Evolutionary conservation across 2,797 vertebrate species (phyloP), one percentile per base, ranked within the genome.

Genomic region (Sebastes vulpes): DNA sequence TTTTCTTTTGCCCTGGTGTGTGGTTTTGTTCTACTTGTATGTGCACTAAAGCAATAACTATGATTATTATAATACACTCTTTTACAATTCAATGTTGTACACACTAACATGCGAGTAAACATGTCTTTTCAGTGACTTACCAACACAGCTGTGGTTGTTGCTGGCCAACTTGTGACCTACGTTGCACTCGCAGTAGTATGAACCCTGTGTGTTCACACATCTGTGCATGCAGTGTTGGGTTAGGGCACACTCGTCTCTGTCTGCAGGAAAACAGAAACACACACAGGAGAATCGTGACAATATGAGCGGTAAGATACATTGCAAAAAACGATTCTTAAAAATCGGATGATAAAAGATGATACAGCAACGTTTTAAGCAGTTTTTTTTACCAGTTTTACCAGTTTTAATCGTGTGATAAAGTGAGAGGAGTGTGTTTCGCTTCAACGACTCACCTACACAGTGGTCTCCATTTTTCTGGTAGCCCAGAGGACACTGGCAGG

Each of bases 91-190:
- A 0, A 61, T 54, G 64, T n/a, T 77, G 60, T 58, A 18, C 61
- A 67, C 50, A 64, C 68, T 64, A 42, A 29, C 60, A 38, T 38
- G 16, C 26, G 21, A 59, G 26, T 42, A 63, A 46, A 70, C 29
- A 29, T n/a, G 42, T 25, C 38, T 77, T 83, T 64, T 75, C 68
- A 65, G 59, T 35, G 50, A 92, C 98, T 98, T 96, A 99, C 98
- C 98, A 85, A 97, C 94, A 3, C 98, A 99, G 78, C 97, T 98
- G 95, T 97, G 97, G 93, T 99, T 99, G 96, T 99, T 98, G 92
- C 96, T 95, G n/a, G 97, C 96, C 89, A 99, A 85, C 92, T 97
- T 97, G 95, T 98, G 97, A 61, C 98, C 98, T 1, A 91, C 75
- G 52, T 97, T 98, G 95, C 98, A 99, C 83, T 98, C 97, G 75